Evolutionary conservation across 2,888 invertebrate genomes (phyloP), one percentile per base, ranked within the genome.

Genomic region (Acanthococcus lagerstroemiae): DNA sequence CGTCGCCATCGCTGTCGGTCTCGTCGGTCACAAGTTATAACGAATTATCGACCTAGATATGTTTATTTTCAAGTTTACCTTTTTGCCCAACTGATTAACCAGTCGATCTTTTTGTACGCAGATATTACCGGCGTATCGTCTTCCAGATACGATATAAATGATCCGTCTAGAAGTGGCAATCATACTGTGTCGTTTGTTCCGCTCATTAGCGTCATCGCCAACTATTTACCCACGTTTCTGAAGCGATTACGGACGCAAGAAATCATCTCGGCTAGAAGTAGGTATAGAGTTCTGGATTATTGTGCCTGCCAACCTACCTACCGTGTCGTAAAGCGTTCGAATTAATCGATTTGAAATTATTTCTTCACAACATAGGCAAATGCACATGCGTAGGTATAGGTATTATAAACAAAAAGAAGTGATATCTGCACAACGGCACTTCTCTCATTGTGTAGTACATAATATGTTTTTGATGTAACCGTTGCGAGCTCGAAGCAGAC

Each of bases 181-280:
- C 71, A 71, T 56, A 70, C 71, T 3, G 67, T 73, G n/a, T 69
- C 71, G 12, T 73, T 72, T 68, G 72, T 73, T 24, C 73, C 73
- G 19, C 70, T 73, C 21, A 71, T 73, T 56, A 71, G 72, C 27
- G 67, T 73, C 26, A 70, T 73, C 45, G 71, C 71, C 27, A 71
- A 70, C 48, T 69, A 72, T 50, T 57, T 73, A 19, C 72, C 72
- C 12, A 66, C 68, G 37, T 37, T 73, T 17, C 55, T 72, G 48
- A 58, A 65, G 17, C 66, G 70, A 67, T 68, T 69, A n/a, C 56
- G 37, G 37, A 57, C 66, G 7, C 66, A 55, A 55, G 58, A 66
- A 58, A 57, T 55, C 54, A 54, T 25, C 52, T 50, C 60, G 66
- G 66, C 60, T 19, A 57, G 65, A 65, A 66, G 65, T 66, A 61